Evolutionary conservation across 2,113 vertebrate species (phyloP), one percentile per base, ranked within the genome.

Genomic region (Maccullochella peelii): DNA sequence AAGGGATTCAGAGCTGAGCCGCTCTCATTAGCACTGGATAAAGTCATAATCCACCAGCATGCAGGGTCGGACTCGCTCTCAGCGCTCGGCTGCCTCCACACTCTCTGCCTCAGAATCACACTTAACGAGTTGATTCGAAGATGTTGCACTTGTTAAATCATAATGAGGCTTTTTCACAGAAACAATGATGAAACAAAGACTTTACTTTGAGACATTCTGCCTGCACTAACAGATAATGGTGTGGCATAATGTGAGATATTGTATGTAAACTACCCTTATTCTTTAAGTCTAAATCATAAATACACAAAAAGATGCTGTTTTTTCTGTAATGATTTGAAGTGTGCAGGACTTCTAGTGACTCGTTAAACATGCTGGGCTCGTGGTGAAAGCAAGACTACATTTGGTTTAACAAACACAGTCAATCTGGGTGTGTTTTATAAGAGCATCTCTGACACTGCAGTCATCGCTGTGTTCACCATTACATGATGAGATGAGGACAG

Each of bases 21-120:
- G 50, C 83, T 89, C 91, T 96, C 94, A 95, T 95, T 94, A 95
- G 90, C 89, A 57, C 73, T 80, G 89, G 93, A 94, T 94, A 71
- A 92, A 93, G 93, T 93, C 92, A 79, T 94, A 94, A 95, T 94
- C 92, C 91, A 78, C 84, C 68, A 38, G 76, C 79, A 80, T 59
- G 70, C 86, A 18, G 23, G 63, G 77, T 87, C 77, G 55, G 82
- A 71, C 65, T 76, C 47, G 0, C 40, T 73, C 72, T 54, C 75
- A 33, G 38, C 38, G 38, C 79, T 63, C 66, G 8, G 58, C 73
- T 36, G 38, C 52, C 77, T 73, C n/a, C 61, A 55, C 72, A 16
- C 52, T 44, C 66, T 23, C 42, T n/a, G 49, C 42, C 77, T 77
- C 59, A 27, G 15, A 67, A 72, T 78, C 82, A 67, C 59, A 27